Percentiles rank a stretch among this genome's conserved stretches.
Evolutionary conservation across 2,113 vertebrate species (phyloP).

Genomic region (Aramus guarauna): DNA sequence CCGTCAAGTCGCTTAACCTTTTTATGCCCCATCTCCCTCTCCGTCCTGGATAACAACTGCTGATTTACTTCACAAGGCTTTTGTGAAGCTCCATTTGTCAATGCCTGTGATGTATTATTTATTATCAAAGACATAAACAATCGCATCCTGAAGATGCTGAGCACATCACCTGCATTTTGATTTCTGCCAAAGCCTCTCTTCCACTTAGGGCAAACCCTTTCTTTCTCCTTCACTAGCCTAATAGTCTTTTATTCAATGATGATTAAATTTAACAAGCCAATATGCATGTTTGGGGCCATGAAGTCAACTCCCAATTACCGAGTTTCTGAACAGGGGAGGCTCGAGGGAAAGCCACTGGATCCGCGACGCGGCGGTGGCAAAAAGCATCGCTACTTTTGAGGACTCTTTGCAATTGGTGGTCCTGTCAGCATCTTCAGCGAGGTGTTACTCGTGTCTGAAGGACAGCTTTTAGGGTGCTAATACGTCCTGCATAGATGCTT

Average conservation of each 20-base stretch:
- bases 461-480: not conserved
- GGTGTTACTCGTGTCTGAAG: not conserved
- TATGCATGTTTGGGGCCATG: not conserved
- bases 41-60: not conserved
- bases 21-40: not conserved
- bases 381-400: not conserved
- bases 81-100: constrained; percentile 45
- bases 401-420: not conserved
- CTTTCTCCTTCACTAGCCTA: not conserved
- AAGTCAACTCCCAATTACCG: not conserved
- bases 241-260: not conserved
- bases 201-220: not conserved
- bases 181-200: constrained; percentile 29
- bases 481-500: not conserved
- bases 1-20: not conserved
- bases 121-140: constrained; percentile 47
- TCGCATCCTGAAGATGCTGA: not conserved
- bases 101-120: constrained; percentile 42
- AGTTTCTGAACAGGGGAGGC: not conserved
- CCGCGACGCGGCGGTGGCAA: not conserved
- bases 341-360: not conserved
- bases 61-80: constrained; percentile 42
- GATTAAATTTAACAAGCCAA: not conserved
- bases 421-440: not conserved
- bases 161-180: constrained; percentile 51